Evolutionary conservation across 2,888 invertebrate genomes (phyloP).

Genomic region (Caenorhabditis becei): DNA sequence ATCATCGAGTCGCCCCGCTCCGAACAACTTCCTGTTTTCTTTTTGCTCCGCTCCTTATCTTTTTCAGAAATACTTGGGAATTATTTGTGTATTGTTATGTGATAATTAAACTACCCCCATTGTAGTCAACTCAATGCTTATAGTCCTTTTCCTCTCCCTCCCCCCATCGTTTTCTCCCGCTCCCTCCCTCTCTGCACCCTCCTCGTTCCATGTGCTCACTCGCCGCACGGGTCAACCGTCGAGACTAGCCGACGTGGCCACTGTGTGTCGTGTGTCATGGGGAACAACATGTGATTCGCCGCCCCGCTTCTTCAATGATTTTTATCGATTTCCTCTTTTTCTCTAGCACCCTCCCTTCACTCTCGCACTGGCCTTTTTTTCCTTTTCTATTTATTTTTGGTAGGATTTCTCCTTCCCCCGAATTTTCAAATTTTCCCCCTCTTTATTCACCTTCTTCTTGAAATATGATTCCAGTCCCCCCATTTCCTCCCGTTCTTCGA

Average conservation of each 20-base stretch:
- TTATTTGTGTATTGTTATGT: slow-evolving; percentile 25
- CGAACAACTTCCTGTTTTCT: slow-evolving; percentile 1
- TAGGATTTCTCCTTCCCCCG: neutral
- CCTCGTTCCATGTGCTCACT: no score
- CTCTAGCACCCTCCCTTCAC: neutral
- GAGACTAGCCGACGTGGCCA: no score
- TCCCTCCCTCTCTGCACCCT: no score
- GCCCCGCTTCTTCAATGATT: no score
- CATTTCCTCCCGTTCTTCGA: neutral
- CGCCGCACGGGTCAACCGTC: no score
- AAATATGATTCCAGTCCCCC: slow-evolving; percentile 2
- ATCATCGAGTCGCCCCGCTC: neutral
- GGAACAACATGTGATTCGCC: no score
- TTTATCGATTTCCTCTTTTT: no score
- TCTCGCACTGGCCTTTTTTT: no score
- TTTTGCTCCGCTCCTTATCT: slow-evolving; percentile 20
- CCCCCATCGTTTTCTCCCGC: no score
- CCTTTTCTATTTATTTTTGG: neutral
- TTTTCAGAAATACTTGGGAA: slow-evolving; percentile 43
- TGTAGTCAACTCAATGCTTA: no score
- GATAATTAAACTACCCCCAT: slow-evolving; percentile 37
- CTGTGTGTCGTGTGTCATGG: no score
- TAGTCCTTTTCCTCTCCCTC: no score
- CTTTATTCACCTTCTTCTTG: slow-evolving; percentile 5
- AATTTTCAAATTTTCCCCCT: neutral